Percentiles rank a stretch among this genome's conserved stretches.
phyloP scores from a whole-genome alignment of 2,113 vertebrate species.

The Glaucidium brasilianum region DNA sequence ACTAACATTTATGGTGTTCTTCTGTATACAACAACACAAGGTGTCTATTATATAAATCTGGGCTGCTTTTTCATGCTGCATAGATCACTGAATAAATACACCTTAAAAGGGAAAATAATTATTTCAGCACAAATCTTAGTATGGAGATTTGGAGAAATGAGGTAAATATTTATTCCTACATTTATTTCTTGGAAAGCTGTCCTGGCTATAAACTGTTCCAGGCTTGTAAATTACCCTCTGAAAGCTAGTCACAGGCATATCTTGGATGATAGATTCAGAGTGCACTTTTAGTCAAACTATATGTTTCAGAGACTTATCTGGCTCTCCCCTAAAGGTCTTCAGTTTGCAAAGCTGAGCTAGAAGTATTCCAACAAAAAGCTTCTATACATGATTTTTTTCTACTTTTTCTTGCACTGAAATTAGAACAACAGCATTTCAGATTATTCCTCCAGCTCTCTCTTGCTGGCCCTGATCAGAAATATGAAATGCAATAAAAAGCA shows the following conservation, averaged over 20 bases:
- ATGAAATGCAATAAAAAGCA: neutral
- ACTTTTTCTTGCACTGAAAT: neutral
- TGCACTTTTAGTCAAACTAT: neutral
- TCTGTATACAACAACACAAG: neutral
- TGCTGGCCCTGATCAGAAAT: neutral
- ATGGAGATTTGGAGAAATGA: neutral
- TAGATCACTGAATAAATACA: conserved; percentile 2
- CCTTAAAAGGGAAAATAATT: conserved; percentile 26
- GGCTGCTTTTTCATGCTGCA: neutral
- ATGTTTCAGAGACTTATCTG: neutral
- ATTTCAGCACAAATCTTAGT: neutral
- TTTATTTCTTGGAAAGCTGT: conserved; percentile 47
- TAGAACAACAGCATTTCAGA: neutral
- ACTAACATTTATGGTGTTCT: neutral
- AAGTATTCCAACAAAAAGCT: neutral
- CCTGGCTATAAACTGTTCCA: neutral
- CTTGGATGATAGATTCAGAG: neutral
- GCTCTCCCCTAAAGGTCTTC: neutral
- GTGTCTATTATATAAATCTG: neutral
- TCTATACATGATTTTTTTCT: neutral
- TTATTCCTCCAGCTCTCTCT: neutral
- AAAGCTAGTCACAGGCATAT: neutral
- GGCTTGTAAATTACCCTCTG: conserved; percentile 4
- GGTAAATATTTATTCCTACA: conserved; percentile 19
- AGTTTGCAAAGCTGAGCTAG: neutral